phyloP scores from a whole-genome alignment of 1,140 invertebrate species.

The Bradysia coprophila region DNA sequence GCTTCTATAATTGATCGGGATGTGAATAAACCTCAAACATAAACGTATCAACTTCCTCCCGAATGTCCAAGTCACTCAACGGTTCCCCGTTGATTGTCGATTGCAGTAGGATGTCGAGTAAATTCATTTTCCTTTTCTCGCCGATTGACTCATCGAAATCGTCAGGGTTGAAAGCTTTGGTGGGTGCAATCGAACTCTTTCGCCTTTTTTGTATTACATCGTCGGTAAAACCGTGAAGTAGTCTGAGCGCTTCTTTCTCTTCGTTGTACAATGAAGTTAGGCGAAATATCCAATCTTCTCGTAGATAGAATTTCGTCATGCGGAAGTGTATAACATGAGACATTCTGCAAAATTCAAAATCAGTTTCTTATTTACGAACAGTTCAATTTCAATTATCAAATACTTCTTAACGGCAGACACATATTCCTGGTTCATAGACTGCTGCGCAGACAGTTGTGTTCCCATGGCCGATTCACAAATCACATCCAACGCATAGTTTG shows the following conservation, averaged over 20 bases:
- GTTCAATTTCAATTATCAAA: too few species aligned
- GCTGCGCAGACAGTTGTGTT: slow-evolving; percentile 50
- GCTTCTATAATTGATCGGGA: too few species aligned
- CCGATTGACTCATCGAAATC: slow-evolving; percentile 8
- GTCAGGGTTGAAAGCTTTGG: not conserved
- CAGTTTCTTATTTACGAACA: too few species aligned
- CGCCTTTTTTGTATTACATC: slow-evolving; percentile 30
- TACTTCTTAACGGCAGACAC: slow-evolving; percentile 46
- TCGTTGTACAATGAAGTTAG: too few species aligned
- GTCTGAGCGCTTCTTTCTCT: too few species aligned
- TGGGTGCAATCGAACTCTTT: slow-evolving; percentile 7
- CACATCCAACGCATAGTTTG: slow-evolving; percentile 54
- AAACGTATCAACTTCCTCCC: slow-evolving; percentile 56
- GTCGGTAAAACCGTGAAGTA: slow-evolving; percentile 47
- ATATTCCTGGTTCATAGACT: slow-evolving; percentile 47
- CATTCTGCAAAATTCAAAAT: slow-evolving; percentile 1
- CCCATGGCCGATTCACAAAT: slow-evolving; percentile 82
- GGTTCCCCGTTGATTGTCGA: slow-evolving; percentile 31
- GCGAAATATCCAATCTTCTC: slow-evolving; percentile 24
- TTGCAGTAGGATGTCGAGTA: slow-evolving; percentile 56
- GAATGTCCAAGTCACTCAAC: slow-evolving; percentile 42
- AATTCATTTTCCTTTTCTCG: slow-evolving; percentile 41
- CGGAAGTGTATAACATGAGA: not conserved
- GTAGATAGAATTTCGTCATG: slow-evolving; percentile 22
- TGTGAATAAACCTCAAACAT: slow-evolving; percentile 66